A percentile compares a stretch with the other conserved stretches of the same genome.
Evolutionary conservation across 2,113 vertebrate genomes (phyloP).

Genomic region (Oncorhynchus mykiss): DNA sequence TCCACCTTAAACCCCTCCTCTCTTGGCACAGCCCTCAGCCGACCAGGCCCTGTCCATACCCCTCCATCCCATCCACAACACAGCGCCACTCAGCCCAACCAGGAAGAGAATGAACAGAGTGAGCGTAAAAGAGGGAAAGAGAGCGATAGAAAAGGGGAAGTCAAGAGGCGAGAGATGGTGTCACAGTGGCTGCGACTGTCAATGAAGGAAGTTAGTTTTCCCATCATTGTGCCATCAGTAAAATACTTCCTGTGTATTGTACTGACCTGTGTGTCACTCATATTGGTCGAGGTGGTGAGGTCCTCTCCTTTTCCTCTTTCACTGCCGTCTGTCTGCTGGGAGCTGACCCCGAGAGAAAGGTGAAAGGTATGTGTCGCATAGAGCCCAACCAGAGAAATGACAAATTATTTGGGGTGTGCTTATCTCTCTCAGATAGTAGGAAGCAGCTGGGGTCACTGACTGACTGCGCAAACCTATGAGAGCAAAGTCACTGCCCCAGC

Average conservation of each 20-base stretch:
- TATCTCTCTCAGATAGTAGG: slow-evolving; percentile 7
- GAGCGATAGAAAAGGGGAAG: slow-evolving; percentile 15
- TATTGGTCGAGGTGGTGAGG: slow-evolving; percentile 45
- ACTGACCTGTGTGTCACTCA: slow-evolving; percentile 79
- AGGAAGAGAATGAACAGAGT: neutral
- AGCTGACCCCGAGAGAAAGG: slow-evolving; percentile 62
- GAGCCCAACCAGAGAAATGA: too few relatives aligned
- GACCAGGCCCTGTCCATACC: neutral
- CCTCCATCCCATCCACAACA: neutral
- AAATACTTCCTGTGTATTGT: neutral
- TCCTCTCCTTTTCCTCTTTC: slow-evolving; percentile 39
- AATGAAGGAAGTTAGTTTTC: slow-evolving; percentile 41
- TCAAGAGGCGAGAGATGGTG: slow-evolving; percentile 9
- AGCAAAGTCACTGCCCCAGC: slow-evolving; percentile 28
- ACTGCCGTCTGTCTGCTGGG: slow-evolving; percentile 16
- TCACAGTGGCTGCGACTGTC: neutral
- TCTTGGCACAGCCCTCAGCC: neutral
- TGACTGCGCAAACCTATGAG: neutral
- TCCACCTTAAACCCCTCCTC: neutral
- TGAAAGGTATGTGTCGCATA: slow-evolving; percentile 10
- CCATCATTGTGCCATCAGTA: too few relatives aligned
- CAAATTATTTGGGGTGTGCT: neutral
- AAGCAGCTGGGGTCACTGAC: slow-evolving; percentile 39
- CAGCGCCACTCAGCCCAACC: neutral
- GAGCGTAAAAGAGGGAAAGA: slow-evolving; percentile 37